A percentile compares a stretch with the other conserved stretches of the same genome.
phyloP scores from a whole-genome alignment of 2,113 vertebrate genomes.

The Callionymus lyra region DNA sequence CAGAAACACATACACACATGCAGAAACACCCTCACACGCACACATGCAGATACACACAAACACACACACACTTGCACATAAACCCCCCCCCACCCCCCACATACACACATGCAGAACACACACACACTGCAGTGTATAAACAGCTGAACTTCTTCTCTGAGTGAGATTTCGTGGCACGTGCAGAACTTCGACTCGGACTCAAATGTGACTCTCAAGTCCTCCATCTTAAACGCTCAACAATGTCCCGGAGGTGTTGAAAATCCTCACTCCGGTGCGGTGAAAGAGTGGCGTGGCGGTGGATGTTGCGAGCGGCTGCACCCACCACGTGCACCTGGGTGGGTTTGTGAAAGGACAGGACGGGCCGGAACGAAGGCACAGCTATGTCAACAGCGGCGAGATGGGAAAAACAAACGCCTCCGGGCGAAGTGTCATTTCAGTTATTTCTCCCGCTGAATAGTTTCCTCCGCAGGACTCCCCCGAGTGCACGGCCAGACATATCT shows the following conservation, averaged over 20 bases:
- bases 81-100: too few species aligned
- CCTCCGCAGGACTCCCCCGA: constrained; percentile 13
- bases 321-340: constrained; percentile 57
- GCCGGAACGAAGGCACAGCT: constrained; percentile 62
- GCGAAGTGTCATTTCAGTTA: constrained; percentile 49
- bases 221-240: too few species aligned
- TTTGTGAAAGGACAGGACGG: constrained; percentile 65
- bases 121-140: too few species aligned
- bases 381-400: constrained; percentile 64
- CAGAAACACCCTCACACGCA: too few species aligned
- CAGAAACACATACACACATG: too few species aligned
- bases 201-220: too few species aligned
- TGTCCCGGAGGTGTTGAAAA: constrained; percentile 37
- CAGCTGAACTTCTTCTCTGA: too few species aligned
- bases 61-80: too few species aligned
- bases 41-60: too few species aligned
- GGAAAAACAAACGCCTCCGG: constrained; percentile 63
- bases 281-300: constrained; percentile 56
- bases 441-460: constrained; percentile 32
- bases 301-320: constrained; percentile 32
- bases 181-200: too few species aligned
- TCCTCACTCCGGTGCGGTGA: constrained; percentile 45
- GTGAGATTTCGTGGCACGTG: too few species aligned
- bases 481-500: constrained; percentile 7
- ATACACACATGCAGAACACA: too few species aligned